A percentile compares a stretch with the other conserved stretches of the same genome.
Evolutionary conservation across 2,888 invertebrate species (phyloP).

Genomic region (Limnephilus rhombicus): DNA sequence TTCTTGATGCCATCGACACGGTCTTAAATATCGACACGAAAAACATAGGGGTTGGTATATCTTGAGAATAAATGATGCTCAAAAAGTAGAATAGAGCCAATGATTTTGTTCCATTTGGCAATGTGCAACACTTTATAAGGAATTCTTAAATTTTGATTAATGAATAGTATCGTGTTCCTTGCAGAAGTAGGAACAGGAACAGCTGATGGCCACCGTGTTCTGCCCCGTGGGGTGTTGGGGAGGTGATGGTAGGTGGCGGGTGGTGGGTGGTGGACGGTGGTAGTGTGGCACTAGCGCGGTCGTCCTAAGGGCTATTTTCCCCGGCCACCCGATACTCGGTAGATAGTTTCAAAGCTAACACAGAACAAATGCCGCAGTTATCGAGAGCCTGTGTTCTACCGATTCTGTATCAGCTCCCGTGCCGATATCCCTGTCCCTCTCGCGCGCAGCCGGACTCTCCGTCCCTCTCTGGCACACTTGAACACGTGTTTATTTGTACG

Average conservation of each 20-base stretch:
- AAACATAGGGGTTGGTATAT: not conserved
- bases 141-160: not conserved
- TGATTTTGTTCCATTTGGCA: not conserved
- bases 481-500: conserved; percentile 81
- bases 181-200: not conserved
- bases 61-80: not conserved
- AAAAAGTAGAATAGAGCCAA: not conserved
- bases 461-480: conserved; percentile 73
- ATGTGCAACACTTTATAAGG: not conserved
- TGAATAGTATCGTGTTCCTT: not conserved
- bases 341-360: conserved; percentile 68
- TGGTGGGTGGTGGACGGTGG: not conserved
- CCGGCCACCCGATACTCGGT: conserved; percentile 58
- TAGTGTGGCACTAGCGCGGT: conserved; percentile 57
- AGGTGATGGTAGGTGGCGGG: not conserved
- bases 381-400: conserved; percentile 62
- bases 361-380: conserved; percentile 73
- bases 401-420: conserved; percentile 69
- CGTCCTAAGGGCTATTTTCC: conserved; percentile 59
- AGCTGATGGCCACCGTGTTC: conserved; percentile 32
- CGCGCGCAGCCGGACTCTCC: conserved; percentile 69
- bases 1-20: not conserved
- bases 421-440: conserved; percentile 74
- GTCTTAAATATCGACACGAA: not conserved
- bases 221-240: not conserved